Evolutionary conservation across 2,797 vertebrate species (phyloP), one percentile per base, ranked within the genome.

Genomic region (Labroides dimidiatus): DNA sequence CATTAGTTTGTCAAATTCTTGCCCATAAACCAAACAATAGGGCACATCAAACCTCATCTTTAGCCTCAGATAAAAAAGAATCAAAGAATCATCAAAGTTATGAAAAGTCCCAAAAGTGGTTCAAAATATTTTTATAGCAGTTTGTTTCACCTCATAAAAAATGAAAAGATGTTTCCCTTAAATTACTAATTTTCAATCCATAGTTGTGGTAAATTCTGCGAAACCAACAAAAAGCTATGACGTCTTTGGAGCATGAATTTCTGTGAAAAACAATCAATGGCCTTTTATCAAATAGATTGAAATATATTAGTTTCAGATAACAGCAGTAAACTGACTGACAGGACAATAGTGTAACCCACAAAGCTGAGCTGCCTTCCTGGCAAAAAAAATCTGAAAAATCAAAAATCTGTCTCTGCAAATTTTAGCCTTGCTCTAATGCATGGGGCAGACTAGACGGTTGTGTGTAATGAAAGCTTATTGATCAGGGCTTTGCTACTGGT

Each of bases 401-500:
- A 68, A 67, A 73, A 57, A 44, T 72, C 13, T 43, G 20, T 50
- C 20, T 39, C 1, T 54, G 17, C 19, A 74, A 76, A 73, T 51
- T 45, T 64, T 65, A 58, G 55, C 56, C 17, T 57, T 74, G 64
- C 60, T 57, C 72, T 81, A 82, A 88, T 87, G 81, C 75, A 77
- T 19, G 33, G 48, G 54, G 68, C 80, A 78, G 78, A 85, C 78
- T 64, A 87, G 87, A 90, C 88, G 81, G 77, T 80, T 91, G 77
- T 88, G 73, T 83, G 72, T 91, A 73, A 92, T 87, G 85, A 92
- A 89, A 91, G 85, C 75, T 67, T 83, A 91, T 91, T 77, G 89
- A 93, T 86, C 11, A 64, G 82, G 61, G 80, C 49, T 67, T 85
- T 88, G 73, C 72, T 84, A 78, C 77, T 83, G 59, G 68, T 89